Base-by-base conservation (phyloP, 2,888 invertebrate genomes). In the Drosophila putrida region DNA sequence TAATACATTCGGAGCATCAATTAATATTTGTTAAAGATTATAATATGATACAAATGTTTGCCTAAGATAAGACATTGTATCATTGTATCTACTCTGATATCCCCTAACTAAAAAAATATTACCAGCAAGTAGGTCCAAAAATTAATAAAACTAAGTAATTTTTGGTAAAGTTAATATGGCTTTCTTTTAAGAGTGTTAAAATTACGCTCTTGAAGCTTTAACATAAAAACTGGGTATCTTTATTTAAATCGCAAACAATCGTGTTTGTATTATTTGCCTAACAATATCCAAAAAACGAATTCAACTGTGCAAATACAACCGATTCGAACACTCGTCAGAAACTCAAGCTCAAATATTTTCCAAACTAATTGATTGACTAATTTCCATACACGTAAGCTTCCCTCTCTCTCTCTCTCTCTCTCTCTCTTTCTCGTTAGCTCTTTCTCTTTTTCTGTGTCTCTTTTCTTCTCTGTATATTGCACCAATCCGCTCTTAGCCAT, bases 271-370 rank as follows among this genome's bases (percentile, higher is more conserved):
- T 36, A 36, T 58, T 25, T 49, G 35, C 46, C 6, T 25, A 43
- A 54, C 28, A 60, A 51, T 33, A 38, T 35, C 8, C 28, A 47
- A 36, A 35, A 25, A 43, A 35, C 36, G 8, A 9, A 13, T 28
- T 39, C 71, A 71, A 55, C 10, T 64, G 71, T 35, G 20, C n/a
- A 66, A 65, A 65, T 57, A 57, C n/a, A 36, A 58, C 28, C n/a
- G 39, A 33, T 25, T 46, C 28, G 27, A 44, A 36, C n/a, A 35
- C 41, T 36, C 50, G 47, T 9, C 54, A 53, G 67, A 58, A 64
- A 54, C 33, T 35, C 43, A 35, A 44, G 35, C 25, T 15, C 46
- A 77, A 72, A 73, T 77, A 54, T 65, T 80, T 82, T 75, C 61
- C 62, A 63, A 71, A 50, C 57, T 36, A 57, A 71, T 74, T 43